Evolutionary conservation across 1,140 invertebrate genomes (phyloP).

Genomic region (Drosophila lowei): DNA sequence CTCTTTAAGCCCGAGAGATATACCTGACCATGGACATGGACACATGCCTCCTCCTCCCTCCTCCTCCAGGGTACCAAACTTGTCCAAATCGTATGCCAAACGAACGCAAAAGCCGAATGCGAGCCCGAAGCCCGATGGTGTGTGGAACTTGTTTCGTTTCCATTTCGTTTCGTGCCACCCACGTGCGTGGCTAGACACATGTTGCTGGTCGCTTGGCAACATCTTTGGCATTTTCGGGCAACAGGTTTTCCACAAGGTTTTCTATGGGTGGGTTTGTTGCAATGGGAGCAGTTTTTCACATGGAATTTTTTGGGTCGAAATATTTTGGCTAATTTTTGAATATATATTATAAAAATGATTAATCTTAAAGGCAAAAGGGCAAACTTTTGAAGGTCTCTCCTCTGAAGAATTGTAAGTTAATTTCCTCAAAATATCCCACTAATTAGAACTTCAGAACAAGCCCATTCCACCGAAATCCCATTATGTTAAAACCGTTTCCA

Average conservation of each 20-base stretch:
- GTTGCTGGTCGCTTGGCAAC: conserved; percentile 32
- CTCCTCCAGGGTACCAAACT: conserved; percentile 8
- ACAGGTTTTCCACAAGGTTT: conserved; percentile 46
- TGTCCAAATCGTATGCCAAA: conserved; percentile 28
- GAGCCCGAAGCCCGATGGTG: conserved; percentile 6
- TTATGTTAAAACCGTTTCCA: conserved; percentile 46
- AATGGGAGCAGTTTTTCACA: conserved; percentile 22
- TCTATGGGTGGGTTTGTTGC: conserved; percentile 1
- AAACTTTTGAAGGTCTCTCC: no score
- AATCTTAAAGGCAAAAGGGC: no score
- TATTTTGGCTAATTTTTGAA: no score
- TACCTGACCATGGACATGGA: conserved; percentile 22
- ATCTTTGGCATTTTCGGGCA: conserved; percentile 33
- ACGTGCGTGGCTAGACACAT: conserved; percentile 49
- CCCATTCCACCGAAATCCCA: conserved; percentile 24
- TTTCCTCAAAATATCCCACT: neutral
- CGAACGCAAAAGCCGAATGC: neutral
- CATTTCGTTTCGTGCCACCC: conserved; percentile 47
- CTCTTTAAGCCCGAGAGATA: neutral
- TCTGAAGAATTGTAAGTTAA: no score
- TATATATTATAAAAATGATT: neutral
- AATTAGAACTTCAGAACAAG: conserved; percentile 18
- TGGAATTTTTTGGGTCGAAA: no score
- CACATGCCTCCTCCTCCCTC: neutral
- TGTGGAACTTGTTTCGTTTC: conserved; percentile 65